phyloP scores from a whole-genome alignment of 2,113 vertebrate genomes.

The Ailurus styani region DNA sequence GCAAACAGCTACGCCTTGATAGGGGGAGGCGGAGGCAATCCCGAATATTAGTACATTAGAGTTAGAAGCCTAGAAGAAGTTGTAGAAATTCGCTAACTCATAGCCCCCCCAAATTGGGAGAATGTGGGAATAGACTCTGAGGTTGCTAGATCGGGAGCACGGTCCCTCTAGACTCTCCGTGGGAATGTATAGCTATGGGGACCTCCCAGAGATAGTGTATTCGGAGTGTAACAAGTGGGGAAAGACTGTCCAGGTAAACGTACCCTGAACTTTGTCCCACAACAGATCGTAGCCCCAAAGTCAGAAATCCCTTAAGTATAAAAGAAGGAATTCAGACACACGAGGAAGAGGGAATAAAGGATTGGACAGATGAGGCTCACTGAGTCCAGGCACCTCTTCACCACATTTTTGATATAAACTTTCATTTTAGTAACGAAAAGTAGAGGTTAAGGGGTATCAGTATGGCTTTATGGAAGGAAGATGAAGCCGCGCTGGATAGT shows the following conservation, averaged over 20 bases:
- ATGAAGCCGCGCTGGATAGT: not conserved
- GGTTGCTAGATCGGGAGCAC: not conserved
- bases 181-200: not conserved
- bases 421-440: not conserved
- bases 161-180: not conserved
- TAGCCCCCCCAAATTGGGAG: not conserved
- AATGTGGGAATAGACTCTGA: not conserved
- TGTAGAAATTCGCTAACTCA: not conserved
- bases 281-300: not conserved
- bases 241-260: not conserved
- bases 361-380: not conserved
- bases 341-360: not conserved
- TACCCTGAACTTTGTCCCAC: not conserved
- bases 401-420: not conserved
- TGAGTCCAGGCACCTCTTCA: not conserved
- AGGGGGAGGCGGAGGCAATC: not conserved
- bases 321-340: not conserved
- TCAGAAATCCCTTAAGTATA: not conserved
- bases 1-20: not conserved
- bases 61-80: not conserved
- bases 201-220: not conserved
- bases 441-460: not conserved
- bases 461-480: not conserved
- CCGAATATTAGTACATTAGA: not conserved
- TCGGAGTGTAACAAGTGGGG: not conserved